Base-by-base conservation (phyloP, 1,140 invertebrate species). In the Bombus ignitus region DNA sequence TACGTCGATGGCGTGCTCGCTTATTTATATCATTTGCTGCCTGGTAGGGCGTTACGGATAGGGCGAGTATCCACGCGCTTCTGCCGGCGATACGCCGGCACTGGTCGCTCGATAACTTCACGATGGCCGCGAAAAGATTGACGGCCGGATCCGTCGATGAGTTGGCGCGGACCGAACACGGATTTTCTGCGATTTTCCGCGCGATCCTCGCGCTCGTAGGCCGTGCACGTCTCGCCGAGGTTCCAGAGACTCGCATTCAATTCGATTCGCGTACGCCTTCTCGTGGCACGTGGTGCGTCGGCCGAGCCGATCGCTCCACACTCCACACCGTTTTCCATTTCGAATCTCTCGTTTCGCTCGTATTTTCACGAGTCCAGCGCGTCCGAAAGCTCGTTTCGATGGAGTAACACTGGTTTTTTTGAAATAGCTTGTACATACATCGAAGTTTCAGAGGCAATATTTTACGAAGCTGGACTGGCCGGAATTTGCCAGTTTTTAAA, bases 91-190 rank as follows among this genome's bases (percentile, higher is more conserved):
- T 81, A 88, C 87, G 91, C 90, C 83, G 81, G 83, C 78, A 88
- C 72, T 87, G 88, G 80, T 83, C 87, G 86, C 81, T 82, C 90
- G 94, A 94, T 94, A 94, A 92, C 89, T 93, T 93, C 90, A 92
- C 94, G 93, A 92, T 92, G 83, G 83, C 85, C 81, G 93, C 78
- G 90, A 93, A 94, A 93, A 94, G 94, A 94, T 95, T 94, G 93
- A 95, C 94, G 93, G 90, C 71, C 92, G 89, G 89, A 94, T 94
- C 94, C 93, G 92, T 94, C 93, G 92, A 90, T 92, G 88, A 83
- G 87, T 90, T 88, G 84, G 35, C 57, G 87, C 91, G 92, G 87
- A 90, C 88, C 90, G 90, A 87, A 88, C 76, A 80, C 22, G 88
- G 92, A 94, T 93, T 94, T 94, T 93, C 93, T 88, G 90, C 92